These are phyloP conservation scores for Syngnathus typhle DNA, from an alignment of 2,113 vertebrate species.

Conservation along the genomic window DNA sequence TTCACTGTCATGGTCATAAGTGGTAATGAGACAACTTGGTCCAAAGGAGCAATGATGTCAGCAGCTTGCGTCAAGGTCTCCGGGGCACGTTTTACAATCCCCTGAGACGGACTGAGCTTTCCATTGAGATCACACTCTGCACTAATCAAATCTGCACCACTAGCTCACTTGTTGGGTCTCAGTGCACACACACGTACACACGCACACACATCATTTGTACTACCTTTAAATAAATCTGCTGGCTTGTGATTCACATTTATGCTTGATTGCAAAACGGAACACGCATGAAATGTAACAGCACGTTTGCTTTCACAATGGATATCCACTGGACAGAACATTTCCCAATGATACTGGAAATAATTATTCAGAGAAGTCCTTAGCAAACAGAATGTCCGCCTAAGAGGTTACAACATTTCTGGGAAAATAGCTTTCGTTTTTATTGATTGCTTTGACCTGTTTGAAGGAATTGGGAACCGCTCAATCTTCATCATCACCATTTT, in stretches of 20 bases:
- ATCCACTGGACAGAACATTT: background rate
- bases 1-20: slow-evolving; percentile 24
- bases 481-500: too few relatives aligned
- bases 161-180: background rate
- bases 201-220: background rate
- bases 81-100: slow-evolving; percentile 44
- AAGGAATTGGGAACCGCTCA: too few relatives aligned
- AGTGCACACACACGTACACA: background rate
- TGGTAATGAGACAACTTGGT: slow-evolving; percentile 36
- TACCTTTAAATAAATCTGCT: slow-evolving; percentile 37
- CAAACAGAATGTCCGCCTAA: background rate
- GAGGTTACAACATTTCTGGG: background rate
- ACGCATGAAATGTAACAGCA: slow-evolving; percentile 11
- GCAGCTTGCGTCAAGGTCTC: slow-evolving; percentile 64
- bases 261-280: slow-evolving; percentile 33
- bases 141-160: slow-evolving; percentile 43
- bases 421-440: background rate
- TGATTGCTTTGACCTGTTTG: too few relatives aligned
- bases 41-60: slow-evolving; percentile 61
- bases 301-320: slow-evolving; percentile 24
- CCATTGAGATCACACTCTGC: slow-evolving; percentile 31
- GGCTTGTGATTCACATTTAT: slow-evolving; percentile 42
- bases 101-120: slow-evolving; percentile 41
- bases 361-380: background rate
- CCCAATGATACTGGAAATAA: background rate